Percentiles rank a stretch among this genome's conserved stretches.
phyloP scores from a whole-genome alignment of 2,888 invertebrate genomes.

The Vanessa cardui region DNA sequence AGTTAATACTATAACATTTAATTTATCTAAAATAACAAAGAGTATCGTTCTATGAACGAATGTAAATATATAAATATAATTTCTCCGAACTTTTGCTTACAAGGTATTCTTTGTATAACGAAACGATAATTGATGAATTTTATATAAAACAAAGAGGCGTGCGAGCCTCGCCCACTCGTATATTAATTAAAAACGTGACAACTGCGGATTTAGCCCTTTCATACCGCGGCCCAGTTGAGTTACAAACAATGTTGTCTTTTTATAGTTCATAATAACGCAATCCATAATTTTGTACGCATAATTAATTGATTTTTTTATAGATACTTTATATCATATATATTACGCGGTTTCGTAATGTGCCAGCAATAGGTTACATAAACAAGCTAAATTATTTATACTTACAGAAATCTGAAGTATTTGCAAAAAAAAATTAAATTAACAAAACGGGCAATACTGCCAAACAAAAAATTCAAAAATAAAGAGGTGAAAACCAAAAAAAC shows the following conservation, averaged over 20 bases:
- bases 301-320: too few relatives aligned
- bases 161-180: conserved; percentile 62
- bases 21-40: too few relatives aligned
- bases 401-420: too few relatives aligned
- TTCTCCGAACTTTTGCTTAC: conserved; percentile 1
- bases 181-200: conserved; percentile 80
- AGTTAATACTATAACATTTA: background rate
- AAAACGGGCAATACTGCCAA: too few relatives aligned
- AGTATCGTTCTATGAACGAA: background rate
- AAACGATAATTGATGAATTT: conserved; percentile 66
- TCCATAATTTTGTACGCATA: background rate
- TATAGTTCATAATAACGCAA: background rate
- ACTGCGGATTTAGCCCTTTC: conserved; percentile 68
- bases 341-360: too few relatives aligned
- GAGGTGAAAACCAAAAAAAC: too few relatives aligned
- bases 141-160: conserved; percentile 58
- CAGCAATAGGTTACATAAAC: too few relatives aligned
- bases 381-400: too few relatives aligned
- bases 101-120: conserved; percentile 4
- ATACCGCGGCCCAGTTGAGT: conserved; percentile 55
- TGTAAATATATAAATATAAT: background rate
- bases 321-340: too few relatives aligned
- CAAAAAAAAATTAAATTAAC: too few relatives aligned
- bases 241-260: conserved; percentile 46
- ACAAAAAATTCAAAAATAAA: too few relatives aligned